These are phyloP conservation scores for Macrophya annulata DNA, from an alignment of 2,888 invertebrate species.

Conservation along the genomic window DNA sequence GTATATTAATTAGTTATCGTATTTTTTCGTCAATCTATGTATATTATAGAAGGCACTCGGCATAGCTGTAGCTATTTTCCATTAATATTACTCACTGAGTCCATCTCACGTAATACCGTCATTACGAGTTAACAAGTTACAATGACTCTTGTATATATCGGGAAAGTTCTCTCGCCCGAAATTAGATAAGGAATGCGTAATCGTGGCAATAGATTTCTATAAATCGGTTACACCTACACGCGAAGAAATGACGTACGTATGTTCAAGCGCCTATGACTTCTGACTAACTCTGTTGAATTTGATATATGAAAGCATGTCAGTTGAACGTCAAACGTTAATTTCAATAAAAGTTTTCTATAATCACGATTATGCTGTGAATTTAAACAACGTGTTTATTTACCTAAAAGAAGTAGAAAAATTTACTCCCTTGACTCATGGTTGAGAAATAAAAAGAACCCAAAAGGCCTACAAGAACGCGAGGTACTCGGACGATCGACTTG, in stretches of 20 bases:
- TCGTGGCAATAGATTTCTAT: not conserved
- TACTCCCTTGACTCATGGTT: not conserved
- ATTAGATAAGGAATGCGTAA: constrained; percentile 1
- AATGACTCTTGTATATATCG: not conserved
- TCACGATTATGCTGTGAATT: not conserved
- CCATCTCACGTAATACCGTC: not conserved
- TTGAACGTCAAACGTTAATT: too few relatives aligned
- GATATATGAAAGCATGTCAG: not conserved
- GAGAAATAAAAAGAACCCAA: not conserved
- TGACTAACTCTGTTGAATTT: not conserved
- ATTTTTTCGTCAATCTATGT: not conserved
- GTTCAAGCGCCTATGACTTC: not conserved
- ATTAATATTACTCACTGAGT: not conserved
- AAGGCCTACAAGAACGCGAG: not conserved
- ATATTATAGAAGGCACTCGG: not conserved
- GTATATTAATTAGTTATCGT: not conserved
- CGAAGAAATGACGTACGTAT: not conserved
- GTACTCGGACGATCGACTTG: constrained; percentile 53
- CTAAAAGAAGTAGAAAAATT: not conserved
- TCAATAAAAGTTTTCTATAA: not conserved
- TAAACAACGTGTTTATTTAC: not conserved
- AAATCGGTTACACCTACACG: not conserved
- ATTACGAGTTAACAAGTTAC: not conserved
- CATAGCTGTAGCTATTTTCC: not conserved
- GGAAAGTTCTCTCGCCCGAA: not conserved